A percentile compares a stretch with the other conserved stretches of the same genome.
Evolutionary conservation across 2,888 invertebrate genomes (phyloP).

Genomic region (Galerucella nymphaeae): DNA sequence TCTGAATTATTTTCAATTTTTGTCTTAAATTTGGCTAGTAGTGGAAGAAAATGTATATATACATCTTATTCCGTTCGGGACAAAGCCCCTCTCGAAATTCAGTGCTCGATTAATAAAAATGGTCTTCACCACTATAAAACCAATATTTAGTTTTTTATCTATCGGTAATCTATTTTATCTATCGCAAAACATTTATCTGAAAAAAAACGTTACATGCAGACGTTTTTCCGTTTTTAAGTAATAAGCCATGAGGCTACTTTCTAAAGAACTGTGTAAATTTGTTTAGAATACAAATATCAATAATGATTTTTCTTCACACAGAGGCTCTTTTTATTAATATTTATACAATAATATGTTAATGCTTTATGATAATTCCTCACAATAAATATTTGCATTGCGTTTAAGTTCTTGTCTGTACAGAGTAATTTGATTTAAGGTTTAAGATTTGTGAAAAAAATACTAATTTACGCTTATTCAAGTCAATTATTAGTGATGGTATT

Average conservation of each 20-base stretch:
- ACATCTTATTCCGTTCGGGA: no score
- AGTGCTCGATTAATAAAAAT: no score
- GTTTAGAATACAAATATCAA: constrained; percentile 20
- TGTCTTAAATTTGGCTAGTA: no score
- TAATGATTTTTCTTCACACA: constrained; percentile 18
- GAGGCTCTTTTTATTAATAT: constrained; percentile 11
- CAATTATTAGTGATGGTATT: not conserved
- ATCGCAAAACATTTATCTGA: not conserved
- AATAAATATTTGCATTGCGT: constrained; percentile 11
- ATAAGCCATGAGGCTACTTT: constrained; percentile 7
- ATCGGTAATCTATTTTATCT: not conserved
- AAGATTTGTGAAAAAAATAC: not conserved
- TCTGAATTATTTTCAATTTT: no score
- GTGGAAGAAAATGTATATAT: no score
- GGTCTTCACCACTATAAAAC: no score
- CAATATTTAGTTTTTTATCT: not conserved
- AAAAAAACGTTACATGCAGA: not conserved
- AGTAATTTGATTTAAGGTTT: not conserved
- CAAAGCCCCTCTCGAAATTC: no score
- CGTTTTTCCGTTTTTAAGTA: constrained; percentile 2
- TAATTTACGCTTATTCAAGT: not conserved
- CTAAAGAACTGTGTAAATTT: constrained; percentile 15
- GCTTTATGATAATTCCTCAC: not conserved
- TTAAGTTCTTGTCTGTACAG: not conserved
- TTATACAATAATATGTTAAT: constrained; percentile 3